Evolutionary conservation across 1,140 invertebrate species (phyloP).

Genomic region (Eubasilissa regina): DNA sequence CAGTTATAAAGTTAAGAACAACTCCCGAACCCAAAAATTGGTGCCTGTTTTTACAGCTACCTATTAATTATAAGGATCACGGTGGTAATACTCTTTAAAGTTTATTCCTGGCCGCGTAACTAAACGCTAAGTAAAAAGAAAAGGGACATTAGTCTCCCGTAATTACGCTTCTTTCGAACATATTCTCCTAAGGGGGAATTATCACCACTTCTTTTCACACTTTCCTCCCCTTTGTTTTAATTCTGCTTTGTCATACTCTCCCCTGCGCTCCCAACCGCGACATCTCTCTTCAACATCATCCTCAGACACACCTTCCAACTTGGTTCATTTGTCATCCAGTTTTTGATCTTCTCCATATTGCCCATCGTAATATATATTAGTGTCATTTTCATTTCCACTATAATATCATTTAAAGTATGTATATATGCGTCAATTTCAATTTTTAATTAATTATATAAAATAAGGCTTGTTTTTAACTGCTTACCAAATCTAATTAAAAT

Average conservation of each 20-base stretch:
- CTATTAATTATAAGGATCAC: too few relatives aligned
- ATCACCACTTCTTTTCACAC: conserved; percentile 46
- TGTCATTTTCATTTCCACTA: background rate
- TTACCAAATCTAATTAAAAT: too few relatives aligned
- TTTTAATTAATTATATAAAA: too few relatives aligned
- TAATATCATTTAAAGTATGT: background rate
- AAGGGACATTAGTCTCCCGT: conserved; percentile 3
- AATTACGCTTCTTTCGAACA: conserved; percentile 17
- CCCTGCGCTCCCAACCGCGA: background rate
- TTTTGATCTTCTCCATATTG: conserved; percentile 22
- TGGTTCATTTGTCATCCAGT: conserved; percentile 47
- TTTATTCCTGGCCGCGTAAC: background rate
- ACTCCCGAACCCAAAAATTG: too few relatives aligned
- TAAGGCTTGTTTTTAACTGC: too few relatives aligned
- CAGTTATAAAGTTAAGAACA: too few relatives aligned
- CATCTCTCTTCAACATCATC: conserved; percentile 24
- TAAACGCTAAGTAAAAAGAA: background rate
- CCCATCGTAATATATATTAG: background rate
- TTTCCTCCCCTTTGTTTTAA: conserved; percentile 44
- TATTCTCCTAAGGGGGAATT: conserved; percentile 33
- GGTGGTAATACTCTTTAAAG: too few relatives aligned
- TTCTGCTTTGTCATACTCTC: conserved; percentile 34
- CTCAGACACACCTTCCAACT: conserved; percentile 42
- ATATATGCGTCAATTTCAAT: too few relatives aligned
- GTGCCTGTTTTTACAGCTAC: too few relatives aligned